phyloP scores from a whole-genome alignment of 23 tunicate genomes.

The Phallusia fumigata region DNA sequence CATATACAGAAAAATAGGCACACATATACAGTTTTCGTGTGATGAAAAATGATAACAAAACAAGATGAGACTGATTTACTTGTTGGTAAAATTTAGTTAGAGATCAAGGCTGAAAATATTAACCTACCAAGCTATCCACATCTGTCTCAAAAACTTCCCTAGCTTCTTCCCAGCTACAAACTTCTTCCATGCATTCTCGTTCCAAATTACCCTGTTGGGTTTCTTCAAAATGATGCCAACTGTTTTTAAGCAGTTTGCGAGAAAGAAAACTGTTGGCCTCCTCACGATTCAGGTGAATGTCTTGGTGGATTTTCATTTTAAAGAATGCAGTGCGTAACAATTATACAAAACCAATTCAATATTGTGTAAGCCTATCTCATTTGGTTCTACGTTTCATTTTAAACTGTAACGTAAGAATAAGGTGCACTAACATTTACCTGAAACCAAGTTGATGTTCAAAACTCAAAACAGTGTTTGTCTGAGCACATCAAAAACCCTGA shows the following conservation, averaged over 20 bases:
- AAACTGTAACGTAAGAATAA: too few relatives aligned
- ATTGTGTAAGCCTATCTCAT: too few relatives aligned
- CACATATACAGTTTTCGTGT: too few relatives aligned
- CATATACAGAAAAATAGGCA: too few relatives aligned
- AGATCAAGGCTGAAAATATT: neutral
- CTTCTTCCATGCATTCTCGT: conserved; percentile 87
- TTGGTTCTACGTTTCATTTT: too few relatives aligned
- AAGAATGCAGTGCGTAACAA: neutral
- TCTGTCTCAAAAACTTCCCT: conserved; percentile 93
- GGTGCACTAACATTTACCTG: too few relatives aligned
- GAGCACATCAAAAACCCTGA: too few relatives aligned
- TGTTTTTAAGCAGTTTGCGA: conserved; percentile 56
- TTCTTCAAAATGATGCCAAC: conserved; percentile 73
- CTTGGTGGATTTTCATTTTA: neutral
- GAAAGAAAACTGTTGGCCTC: conserved; percentile 76
- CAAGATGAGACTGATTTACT: too few relatives aligned
- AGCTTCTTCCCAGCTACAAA: conserved; percentile 91
- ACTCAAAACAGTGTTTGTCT: too few relatives aligned
- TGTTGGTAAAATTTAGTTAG: too few relatives aligned
- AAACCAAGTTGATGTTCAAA: too few relatives aligned
- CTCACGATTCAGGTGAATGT: conserved; percentile 24
- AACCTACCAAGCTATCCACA: conserved; percentile 47
- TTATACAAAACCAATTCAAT: neutral
- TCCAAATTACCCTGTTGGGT: conserved; percentile 81
- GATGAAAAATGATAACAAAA: too few relatives aligned